Conservation (phyloP, 1,140 invertebrate species). For the Hydropsyche tenuis region DNA sequence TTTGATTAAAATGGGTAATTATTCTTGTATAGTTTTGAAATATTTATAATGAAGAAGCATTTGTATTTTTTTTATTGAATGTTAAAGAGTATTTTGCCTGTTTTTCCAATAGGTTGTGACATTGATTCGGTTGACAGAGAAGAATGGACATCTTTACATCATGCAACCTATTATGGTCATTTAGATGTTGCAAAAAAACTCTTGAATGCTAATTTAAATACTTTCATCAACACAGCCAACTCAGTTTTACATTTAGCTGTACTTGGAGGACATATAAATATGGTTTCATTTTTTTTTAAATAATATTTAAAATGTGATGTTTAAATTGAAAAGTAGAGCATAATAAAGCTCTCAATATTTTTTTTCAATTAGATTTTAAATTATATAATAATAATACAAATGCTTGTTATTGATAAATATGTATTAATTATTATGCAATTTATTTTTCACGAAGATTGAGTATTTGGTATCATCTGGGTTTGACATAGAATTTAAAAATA, state of each 20-base stretch:
- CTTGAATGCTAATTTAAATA: background rate
- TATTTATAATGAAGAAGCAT: background rate
- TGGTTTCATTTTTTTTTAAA: background rate
- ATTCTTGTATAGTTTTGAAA: background rate
- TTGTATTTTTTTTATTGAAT: background rate
- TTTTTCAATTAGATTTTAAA: background rate
- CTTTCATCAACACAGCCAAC: background rate
- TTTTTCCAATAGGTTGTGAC: background rate
- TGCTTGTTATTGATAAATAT: too few relatives aligned
- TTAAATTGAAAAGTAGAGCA: too few relatives aligned
- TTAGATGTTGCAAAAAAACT: background rate
- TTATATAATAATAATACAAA: too few relatives aligned
- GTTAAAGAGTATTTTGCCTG: too few relatives aligned
- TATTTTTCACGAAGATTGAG: constrained; percentile 39
- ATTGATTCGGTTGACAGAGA: background rate
- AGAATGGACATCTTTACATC: constrained; percentile 35
- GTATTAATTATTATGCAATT: too few relatives aligned
- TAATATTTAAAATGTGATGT: too few relatives aligned
- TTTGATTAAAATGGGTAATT: background rate
- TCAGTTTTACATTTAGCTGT: constrained; percentile 1
- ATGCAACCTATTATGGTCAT: constrained; percentile 40
- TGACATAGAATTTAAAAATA: constrained; percentile 36
- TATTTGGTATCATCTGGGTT: constrained; percentile 32
- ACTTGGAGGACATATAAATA: background rate
- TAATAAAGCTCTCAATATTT: too few relatives aligned